These are phyloP conservation scores for Anagyrus pseudococci DNA, from an alignment of 2,888 invertebrate genomes.

Conservation along the genomic window DNA sequence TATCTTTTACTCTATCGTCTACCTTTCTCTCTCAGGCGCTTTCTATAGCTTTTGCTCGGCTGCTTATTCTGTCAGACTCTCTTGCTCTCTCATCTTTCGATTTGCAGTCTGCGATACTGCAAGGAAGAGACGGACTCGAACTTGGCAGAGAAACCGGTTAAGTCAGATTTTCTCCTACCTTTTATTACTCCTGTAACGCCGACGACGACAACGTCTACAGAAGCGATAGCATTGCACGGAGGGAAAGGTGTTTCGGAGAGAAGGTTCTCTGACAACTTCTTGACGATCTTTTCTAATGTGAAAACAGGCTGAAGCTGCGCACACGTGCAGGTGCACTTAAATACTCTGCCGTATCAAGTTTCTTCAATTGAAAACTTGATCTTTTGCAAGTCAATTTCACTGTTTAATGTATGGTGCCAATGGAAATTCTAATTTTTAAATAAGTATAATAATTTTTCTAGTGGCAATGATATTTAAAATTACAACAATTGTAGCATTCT, in stretches of 20 bases:
- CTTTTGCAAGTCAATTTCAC: not conserved
- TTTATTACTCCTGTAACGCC: slow-evolving; percentile 4
- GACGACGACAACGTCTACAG: not conserved
- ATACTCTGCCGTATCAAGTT: not conserved
- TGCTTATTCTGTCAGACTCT: slow-evolving; percentile 1
- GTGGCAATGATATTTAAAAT: too few species aligned
- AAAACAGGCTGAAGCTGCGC: slow-evolving; percentile 5
- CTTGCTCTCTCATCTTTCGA: not conserved
- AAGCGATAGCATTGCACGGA: not conserved
- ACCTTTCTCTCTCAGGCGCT: too few species aligned
- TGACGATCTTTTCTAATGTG: not conserved
- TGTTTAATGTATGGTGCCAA: not conserved
- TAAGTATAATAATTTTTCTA: too few species aligned
- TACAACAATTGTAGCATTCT: too few species aligned
- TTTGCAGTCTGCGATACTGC: not conserved
- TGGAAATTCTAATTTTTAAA: too few species aligned
- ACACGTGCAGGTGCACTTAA: not conserved
- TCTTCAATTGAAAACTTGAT: not conserved
- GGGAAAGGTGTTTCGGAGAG: slow-evolving; percentile 8
- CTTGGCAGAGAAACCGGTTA: slow-evolving; percentile 25
- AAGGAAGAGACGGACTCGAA: not conserved
- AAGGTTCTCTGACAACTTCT: not conserved
- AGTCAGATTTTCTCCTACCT: slow-evolving; percentile 22
- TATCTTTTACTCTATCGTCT: too few species aligned
- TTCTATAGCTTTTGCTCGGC: too few species aligned